phyloP scores from a whole-genome alignment of 92 coral and sea anemone genomes.

The Chrysogorgia sp. region DNA sequence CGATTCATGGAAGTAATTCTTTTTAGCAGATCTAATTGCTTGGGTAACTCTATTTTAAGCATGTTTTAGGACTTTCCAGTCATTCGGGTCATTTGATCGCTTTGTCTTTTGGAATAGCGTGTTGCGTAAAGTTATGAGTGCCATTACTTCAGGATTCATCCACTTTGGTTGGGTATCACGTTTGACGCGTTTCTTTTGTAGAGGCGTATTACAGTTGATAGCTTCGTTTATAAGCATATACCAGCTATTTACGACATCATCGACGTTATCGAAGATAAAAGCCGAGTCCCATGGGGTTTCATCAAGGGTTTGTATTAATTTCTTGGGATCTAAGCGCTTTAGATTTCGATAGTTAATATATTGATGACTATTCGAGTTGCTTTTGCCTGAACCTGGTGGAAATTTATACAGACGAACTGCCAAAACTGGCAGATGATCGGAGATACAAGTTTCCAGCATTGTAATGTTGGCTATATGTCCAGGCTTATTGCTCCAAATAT shows the following conservation, averaged over 20 bases:
- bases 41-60: no score
- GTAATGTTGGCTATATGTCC: conserved; percentile 34
- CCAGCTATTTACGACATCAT: conserved; percentile 38
- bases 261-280: conserved; percentile 36
- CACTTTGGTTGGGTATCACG: conserved; percentile 12
- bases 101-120: no score
- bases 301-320: conserved; percentile 21
- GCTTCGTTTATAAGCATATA: conserved; percentile 34
- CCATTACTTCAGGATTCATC: conserved; percentile 1
- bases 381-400: background rate
- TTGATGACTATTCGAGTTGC: background rate
- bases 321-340: conserved; percentile 4
- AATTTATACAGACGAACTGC: background rate
- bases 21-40: no score
- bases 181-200: conserved; percentile 42
- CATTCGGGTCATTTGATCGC: no score
- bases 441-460: conserved; percentile 35
- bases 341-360: conserved; percentile 22
- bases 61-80: no score
- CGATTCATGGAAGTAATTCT: no score
- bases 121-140: background rate
- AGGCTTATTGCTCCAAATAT: conserved; percentile 52
- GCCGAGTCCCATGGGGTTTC: conserved; percentile 49
- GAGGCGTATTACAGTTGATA: conserved; percentile 18
- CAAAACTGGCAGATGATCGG: conserved; percentile 37